These are phyloP conservation scores for Sceloporus tristichus DNA, from an alignment of 2,113 vertebrate genomes.

Conservation along the genomic window DNA sequence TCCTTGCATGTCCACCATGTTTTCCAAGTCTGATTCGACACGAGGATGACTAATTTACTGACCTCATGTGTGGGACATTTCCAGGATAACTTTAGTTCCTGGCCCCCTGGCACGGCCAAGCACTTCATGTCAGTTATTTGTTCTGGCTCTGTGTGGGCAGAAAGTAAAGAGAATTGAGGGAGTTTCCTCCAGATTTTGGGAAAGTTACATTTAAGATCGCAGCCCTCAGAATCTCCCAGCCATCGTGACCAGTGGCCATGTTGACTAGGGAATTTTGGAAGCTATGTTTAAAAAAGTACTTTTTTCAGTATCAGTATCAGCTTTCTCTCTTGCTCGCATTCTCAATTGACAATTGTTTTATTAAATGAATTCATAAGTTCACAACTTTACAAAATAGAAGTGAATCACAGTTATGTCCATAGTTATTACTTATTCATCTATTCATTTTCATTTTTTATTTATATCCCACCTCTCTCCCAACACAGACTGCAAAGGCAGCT, in stretches of 20 bases:
- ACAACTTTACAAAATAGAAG: background rate
- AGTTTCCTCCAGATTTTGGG: background rate
- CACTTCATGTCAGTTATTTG: background rate
- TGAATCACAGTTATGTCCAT: background rate
- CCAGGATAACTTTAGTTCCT: background rate
- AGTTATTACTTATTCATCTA: too few relatives aligned
- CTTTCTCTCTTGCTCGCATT: background rate
- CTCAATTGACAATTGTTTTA: background rate
- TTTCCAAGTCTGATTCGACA: background rate
- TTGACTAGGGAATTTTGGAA: background rate
- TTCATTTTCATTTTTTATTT: too few relatives aligned
- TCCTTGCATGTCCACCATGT: background rate
- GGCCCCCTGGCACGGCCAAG: background rate
- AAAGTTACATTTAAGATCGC: background rate
- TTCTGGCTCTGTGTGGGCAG: slow-evolving; percentile 26
- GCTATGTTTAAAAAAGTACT: background rate
- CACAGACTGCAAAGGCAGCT: too few relatives aligned
- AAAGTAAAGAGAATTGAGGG: background rate
- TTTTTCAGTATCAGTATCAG: background rate
- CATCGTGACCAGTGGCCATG: background rate
- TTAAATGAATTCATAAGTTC: background rate
- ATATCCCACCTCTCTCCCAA: too few relatives aligned
- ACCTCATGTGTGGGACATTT: fast-evolving
- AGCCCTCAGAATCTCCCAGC: background rate
- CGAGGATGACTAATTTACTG: background rate